phyloP scores from a whole-genome alignment of 2,888 invertebrate species.

The Xestia xanthographa region DNA sequence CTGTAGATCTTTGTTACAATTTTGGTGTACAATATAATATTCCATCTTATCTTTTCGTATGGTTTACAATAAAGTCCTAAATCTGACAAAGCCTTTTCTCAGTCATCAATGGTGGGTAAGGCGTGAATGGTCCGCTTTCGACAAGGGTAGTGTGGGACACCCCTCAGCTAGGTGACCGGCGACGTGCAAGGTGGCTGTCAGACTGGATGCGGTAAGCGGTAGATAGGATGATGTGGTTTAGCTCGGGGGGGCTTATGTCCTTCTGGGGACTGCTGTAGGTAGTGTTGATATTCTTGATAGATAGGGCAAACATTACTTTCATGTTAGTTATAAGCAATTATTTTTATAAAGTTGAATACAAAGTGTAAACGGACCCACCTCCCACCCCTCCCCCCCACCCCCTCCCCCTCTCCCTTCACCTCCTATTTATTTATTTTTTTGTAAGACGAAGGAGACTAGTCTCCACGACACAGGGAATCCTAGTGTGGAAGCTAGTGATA shows the following conservation, averaged over 20 bases:
- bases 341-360: background rate
- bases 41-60: background rate
- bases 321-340: background rate
- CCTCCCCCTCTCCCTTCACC: too few relatives aligned
- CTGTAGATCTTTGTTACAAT: background rate
- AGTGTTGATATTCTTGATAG: background rate
- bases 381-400: too few relatives aligned
- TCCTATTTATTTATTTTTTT: too few relatives aligned
- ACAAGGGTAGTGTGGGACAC: background rate
- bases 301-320: background rate
- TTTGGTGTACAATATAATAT: background rate
- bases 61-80: background rate
- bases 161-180: background rate
- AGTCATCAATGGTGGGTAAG: background rate
- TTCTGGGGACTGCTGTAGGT: background rate
- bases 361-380: too few relatives aligned
- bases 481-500: too few relatives aligned
- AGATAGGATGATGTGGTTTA: background rate
- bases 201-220: background rate
- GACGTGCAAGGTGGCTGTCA: background rate
- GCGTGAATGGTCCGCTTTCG: background rate
- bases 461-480: too few relatives aligned
- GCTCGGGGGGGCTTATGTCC: background rate
- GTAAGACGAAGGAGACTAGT: too few relatives aligned
- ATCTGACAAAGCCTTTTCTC: background rate